Conservation (phyloP, 2,888 invertebrate genomes). For the Ceratothoa steindachneri region DNA sequence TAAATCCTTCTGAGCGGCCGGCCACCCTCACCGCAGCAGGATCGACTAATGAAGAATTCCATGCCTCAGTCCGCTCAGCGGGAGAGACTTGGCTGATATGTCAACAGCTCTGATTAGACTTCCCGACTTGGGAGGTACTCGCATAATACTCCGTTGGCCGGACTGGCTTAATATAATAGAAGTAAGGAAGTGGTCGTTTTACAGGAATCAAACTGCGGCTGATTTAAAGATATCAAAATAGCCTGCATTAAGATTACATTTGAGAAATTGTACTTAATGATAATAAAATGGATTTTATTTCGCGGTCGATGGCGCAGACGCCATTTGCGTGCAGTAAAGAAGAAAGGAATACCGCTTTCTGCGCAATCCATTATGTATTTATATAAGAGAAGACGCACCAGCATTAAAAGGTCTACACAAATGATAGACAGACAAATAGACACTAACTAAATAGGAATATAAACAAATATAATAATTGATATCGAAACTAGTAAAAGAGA, state of each 20-base stretch:
- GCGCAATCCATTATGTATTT: too few relatives aligned
- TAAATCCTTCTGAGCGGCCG: background rate
- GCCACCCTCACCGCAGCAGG: slow-evolving; percentile 2
- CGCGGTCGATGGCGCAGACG: too few relatives aligned
- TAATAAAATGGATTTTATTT: too few relatives aligned
- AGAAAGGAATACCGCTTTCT: too few relatives aligned
- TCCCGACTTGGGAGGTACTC: slow-evolving; percentile 25
- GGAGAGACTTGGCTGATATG: slow-evolving; percentile 28
- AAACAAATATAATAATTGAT: too few relatives aligned
- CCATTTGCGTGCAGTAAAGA: too few relatives aligned
- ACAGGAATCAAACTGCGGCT: background rate
- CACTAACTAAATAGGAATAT: too few relatives aligned
- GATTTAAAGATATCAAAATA: background rate
- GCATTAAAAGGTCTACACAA: too few relatives aligned
- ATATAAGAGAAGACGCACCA: too few relatives aligned
- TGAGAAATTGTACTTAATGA: too few relatives aligned
- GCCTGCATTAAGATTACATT: background rate
- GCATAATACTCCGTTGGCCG: background rate
- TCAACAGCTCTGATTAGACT: slow-evolving; percentile 32
- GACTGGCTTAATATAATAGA: background rate
- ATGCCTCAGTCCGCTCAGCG: slow-evolving; percentile 24
- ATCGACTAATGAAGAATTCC: slow-evolving; percentile 35
- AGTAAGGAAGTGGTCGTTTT: background rate
- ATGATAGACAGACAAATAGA: too few relatives aligned
- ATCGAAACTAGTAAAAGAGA: too few relatives aligned